Percentiles rank a stretch among this genome's conserved stretches.
phyloP scores from a whole-genome alignment of 2,113 vertebrate genomes.

The Chionis minor region DNA sequence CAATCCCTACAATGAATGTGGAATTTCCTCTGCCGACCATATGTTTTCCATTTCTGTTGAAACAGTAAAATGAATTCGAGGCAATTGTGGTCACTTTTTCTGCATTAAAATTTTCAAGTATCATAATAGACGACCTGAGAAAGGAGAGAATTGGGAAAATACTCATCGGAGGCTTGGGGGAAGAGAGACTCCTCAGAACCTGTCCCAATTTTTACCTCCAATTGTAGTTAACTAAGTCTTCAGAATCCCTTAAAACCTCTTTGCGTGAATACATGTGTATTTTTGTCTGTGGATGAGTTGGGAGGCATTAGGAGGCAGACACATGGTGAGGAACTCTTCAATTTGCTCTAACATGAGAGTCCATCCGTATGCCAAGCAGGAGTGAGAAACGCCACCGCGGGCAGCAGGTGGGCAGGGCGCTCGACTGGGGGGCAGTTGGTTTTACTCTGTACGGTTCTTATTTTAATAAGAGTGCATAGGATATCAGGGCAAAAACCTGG shows the following conservation, averaged over 20 bases:
- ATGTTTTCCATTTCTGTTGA: background rate
- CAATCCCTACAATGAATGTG: background rate
- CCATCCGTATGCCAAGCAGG: background rate
- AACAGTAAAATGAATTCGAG: background rate
- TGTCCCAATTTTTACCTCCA: background rate
- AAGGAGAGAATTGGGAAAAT: background rate
- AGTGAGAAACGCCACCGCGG: background rate
- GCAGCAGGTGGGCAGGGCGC: background rate
- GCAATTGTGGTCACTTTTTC: background rate
- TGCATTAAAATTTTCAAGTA: background rate
- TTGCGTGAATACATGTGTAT: background rate
- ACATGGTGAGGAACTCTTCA: background rate
- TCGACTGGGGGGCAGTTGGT: background rate
- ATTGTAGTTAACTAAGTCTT: background rate
- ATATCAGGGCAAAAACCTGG: background rate
- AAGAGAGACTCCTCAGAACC: background rate
- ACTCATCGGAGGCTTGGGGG: background rate
- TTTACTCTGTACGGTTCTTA: background rate
- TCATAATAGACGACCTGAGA: background rate
- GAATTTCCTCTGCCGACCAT: background rate
- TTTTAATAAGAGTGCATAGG: slow-evolving; percentile 1
- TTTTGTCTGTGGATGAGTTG: background rate
- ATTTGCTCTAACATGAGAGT: background rate
- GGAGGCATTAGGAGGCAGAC: background rate
- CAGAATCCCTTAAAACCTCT: background rate